Evolutionary conservation across 2,797 vertebrate genomes (phyloP), one percentile per base, ranked within the genome.

Genomic region (Lagorchestes hirsutus): DNA sequence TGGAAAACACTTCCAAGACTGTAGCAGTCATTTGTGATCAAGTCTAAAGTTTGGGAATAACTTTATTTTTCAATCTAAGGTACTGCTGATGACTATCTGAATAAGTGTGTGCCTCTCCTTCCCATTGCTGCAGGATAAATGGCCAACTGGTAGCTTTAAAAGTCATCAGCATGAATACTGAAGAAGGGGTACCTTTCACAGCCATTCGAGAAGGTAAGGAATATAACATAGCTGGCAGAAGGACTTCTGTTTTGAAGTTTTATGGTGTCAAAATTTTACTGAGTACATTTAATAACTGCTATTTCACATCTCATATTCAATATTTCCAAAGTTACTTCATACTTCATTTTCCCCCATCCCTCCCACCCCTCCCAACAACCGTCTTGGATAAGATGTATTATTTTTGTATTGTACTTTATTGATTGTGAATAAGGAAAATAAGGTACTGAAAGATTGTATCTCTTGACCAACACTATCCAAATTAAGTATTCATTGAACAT

Each of bases 141-240:
- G 99, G 99, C 12, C 99, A 99, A 97, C 97, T 99, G 93, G 99
- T 99, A 96, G 99, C 99, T 24, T 98, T 99, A 96, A 99, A 99
- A 98, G 99, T 99, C 96, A 99, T 99, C 94, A 99, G 98, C 0
- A 99, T 99, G 99, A 99, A 99, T 96, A 98, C 98, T 0, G 99
- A 99, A 96, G 99, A 99, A 95, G 99, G 99, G 0, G 97, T 99
- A 55, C 99, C 99, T 0, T 99, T 99, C 98, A 99, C 99, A 1
- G 99, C 99, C 93, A 99, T 99, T 97, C 97, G 99, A 98, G 99
- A 99, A 98, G 99, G 99, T 99, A 98, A 98, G 97, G 74, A 56
- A 91, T 50, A 1, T 87, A 28, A 55, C 50, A 94, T 46, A 82
- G 8, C 55, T 22, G 18, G 93, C 46, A 12, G 13, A 87, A 96